Conservation (phyloP, 1,140 invertebrate genomes). For the Archivesica marissinica region DNA sequence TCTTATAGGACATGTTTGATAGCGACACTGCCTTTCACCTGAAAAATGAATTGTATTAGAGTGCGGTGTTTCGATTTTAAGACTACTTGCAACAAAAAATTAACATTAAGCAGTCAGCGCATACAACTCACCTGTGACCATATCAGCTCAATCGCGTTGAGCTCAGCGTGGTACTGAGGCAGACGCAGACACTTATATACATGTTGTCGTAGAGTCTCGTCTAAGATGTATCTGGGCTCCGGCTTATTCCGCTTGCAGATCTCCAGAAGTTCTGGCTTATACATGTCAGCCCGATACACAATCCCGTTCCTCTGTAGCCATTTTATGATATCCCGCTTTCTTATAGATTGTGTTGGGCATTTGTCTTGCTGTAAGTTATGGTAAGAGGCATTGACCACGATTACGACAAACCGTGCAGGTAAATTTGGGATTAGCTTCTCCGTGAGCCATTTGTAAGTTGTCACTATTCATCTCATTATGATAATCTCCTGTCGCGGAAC, state of each 20-base stretch:
- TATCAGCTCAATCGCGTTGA: background rate
- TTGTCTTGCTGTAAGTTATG: conserved; percentile 4
- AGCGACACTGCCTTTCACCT: background rate
- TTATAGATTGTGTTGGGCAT: background rate
- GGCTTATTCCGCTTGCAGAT: background rate
- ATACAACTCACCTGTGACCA: background rate
- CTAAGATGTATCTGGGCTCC: background rate
- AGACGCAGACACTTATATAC: background rate
- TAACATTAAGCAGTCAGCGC: too few species aligned
- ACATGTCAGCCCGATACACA: background rate
- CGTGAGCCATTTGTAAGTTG: background rate
- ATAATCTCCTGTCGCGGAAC: conserved; percentile 10
- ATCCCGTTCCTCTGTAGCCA: background rate
- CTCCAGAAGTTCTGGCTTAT: background rate
- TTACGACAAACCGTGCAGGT: background rate
- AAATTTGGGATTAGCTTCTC: background rate
- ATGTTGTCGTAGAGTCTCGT: background rate
- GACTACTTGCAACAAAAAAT: too few species aligned
- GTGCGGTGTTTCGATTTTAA: too few species aligned
- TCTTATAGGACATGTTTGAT: background rate
- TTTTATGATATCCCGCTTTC: background rate
- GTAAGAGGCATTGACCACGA: conserved; percentile 2
- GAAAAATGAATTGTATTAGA: too few species aligned
- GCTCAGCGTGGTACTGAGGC: conserved; percentile 11
- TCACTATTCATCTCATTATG: background rate